These are phyloP conservation scores for Hyles euphorbiae DNA, from an alignment of 1,140 invertebrate species.

Conservation along the genomic window DNA sequence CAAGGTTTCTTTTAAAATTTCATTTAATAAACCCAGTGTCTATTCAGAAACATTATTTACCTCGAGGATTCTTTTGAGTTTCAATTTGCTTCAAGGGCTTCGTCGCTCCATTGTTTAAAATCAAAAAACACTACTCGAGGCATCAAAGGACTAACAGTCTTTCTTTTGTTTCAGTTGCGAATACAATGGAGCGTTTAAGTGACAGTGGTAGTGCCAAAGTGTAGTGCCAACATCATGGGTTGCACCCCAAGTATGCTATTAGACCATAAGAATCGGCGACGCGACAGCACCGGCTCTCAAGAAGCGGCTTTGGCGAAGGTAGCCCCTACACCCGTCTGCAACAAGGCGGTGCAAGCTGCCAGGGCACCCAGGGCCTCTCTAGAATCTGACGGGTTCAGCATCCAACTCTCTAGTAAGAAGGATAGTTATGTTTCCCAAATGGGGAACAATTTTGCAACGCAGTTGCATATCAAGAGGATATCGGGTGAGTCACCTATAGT, in stretches of 20 bases:
- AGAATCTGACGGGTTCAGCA: constrained; percentile 68
- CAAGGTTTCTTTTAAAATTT: neutral
- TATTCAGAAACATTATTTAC: too few relatives aligned
- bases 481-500: constrained; percentile 53
- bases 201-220: constrained; percentile 62
- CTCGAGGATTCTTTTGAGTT: too few relatives aligned
- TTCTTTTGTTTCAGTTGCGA: constrained; percentile 42
- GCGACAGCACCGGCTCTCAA: constrained; percentile 64
- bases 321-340: constrained; percentile 54
- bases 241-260: constrained; percentile 73
- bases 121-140: too few relatives aligned
- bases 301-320: constrained; percentile 62
- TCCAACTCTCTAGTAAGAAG: constrained; percentile 65
- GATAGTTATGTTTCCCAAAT: constrained; percentile 73
- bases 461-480: constrained; percentile 72
- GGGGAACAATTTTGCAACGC: constrained; percentile 73
- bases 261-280: constrained; percentile 70
- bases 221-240: constrained; percentile 63
- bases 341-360: constrained; percentile 60
- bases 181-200: constrained; percentile 34
- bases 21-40: neutral
- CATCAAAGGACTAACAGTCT: neutral
- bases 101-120: too few relatives aligned
- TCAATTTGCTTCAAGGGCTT: too few relatives aligned
- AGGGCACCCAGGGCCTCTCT: constrained; percentile 59